A percentile compares a stretch with the other conserved stretches of the same genome.
Conservation (phyloP, 2,888 invertebrate genomes). For the Tricholauxania praeusta region DNA sequence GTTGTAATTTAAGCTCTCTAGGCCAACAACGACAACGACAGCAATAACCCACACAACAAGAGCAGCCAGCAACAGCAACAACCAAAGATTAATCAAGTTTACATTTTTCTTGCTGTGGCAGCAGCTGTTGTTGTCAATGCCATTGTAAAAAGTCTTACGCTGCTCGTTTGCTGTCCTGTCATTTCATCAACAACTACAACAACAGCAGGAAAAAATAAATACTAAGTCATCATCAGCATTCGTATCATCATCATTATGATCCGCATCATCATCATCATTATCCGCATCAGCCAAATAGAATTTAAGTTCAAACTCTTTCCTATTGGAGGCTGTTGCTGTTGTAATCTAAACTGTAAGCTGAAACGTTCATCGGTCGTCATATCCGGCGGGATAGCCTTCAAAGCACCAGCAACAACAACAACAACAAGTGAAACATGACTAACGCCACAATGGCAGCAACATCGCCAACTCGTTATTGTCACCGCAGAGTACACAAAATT, state of each 20-base stretch:
- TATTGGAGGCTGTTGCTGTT: background rate
- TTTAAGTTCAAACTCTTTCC: background rate
- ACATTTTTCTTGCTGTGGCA: constrained; percentile 17
- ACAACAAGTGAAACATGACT: constrained; percentile 13
- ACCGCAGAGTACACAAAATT: constrained; percentile 42
- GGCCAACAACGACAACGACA: constrained; percentile 5
- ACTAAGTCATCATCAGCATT: background rate
- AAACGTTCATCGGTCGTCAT: background rate
- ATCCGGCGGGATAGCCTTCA: background rate
- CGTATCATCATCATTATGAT: background rate
- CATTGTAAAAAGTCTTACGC: background rate
- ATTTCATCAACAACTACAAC: background rate
- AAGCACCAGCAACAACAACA: constrained; percentile 39
- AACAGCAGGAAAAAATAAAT: background rate
- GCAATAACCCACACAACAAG: constrained; percentile 4
- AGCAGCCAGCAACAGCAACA: constrained; percentile 9
- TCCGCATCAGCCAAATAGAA: background rate
- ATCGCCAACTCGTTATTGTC: constrained; percentile 23
- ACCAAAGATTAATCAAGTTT: constrained; percentile 14
- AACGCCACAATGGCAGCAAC: background rate
- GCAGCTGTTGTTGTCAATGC: background rate
- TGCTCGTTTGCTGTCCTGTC: background rate
- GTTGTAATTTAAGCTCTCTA: background rate
- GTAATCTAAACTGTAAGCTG: background rate
- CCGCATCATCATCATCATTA: constrained; percentile 3